Percentiles rank a stretch among this genome's conserved stretches.
Conservation (phyloP, 2,888 invertebrate species). For the Hypercompe scribonia region DNA sequence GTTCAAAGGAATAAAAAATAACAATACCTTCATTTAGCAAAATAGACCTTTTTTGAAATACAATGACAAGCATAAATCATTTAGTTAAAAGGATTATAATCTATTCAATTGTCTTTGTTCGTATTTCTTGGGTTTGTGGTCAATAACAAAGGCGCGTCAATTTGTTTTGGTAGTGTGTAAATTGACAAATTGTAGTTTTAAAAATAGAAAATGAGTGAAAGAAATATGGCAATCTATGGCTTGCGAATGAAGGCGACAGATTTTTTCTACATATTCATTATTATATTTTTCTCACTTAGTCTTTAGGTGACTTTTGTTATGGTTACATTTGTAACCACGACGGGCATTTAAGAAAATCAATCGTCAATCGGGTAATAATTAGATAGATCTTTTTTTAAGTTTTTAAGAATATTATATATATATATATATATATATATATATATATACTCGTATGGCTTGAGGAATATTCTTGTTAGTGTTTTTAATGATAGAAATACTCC, state of each 20-base stretch:
- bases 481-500: no score
- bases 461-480: no score
- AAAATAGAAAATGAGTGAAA: slow-evolving; percentile 58
- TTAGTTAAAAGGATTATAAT: slow-evolving; percentile 69
- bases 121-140: slow-evolving; percentile 58
- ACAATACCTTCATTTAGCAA: slow-evolving; percentile 24
- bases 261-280: slow-evolving; percentile 31
- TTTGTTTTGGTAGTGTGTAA: slow-evolving; percentile 49
- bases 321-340: neutral
- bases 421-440: no score
- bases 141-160: slow-evolving; percentile 55
- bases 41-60: slow-evolving; percentile 43
- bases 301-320: neutral
- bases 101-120: slow-evolving; percentile 65
- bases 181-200: slow-evolving; percentile 67
- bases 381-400: no score
- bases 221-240: slow-evolving; percentile 68
- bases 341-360: neutral
- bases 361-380: no score
- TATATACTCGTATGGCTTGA: neutral
- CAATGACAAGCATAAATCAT: slow-evolving; percentile 71
- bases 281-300: neutral
- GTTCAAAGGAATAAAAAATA: slow-evolving; percentile 24
- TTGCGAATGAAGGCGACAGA: slow-evolving; percentile 36
- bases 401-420: no score